Evolutionary conservation across 1,140 invertebrate genomes (phyloP), one percentile per base, ranked within the genome.

Genomic region (Drosophila sechellia): DNA sequence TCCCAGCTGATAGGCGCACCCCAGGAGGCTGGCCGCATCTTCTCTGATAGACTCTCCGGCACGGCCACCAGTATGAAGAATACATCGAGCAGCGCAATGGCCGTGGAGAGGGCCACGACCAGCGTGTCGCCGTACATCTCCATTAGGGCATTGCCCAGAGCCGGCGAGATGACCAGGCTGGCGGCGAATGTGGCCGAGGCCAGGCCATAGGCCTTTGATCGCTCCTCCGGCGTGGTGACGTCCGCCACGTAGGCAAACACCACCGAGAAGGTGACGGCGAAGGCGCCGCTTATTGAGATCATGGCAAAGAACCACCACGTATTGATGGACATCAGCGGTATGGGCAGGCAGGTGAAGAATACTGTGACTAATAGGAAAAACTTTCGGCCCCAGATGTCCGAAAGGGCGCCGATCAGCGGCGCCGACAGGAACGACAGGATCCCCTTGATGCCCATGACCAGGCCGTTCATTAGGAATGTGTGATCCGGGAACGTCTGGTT

Each of bases 291-390:
- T 92, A 99, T 98, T 83, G 97, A 98, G 93, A 99, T 98, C 96
- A 99, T 98, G 50, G 98, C 98, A 94, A 99, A 99, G 93, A 99
- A 99, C 98, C 98, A 99, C 97, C 98, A 99, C 52, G 98, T 98
- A 94, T 99, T 99, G 90, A 99, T 97, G 91, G 97, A 98, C 97
- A 99, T 99, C 54, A 99, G 94, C 54, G 99, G 99, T 92, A 99
- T 99, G 40, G 99, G 99, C 70, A 97, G 96, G 94, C 99, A 99
- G 5, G 99, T 99, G 93, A 99, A 99, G 93, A 99, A 98, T 77
- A 99, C 99, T 53, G 99, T 99, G 74, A 99, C 96, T 63, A 99
- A 94, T 55, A 99, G 95, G 93, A 99, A 99, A 92, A 99, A 97
- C 93, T 99, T 99, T 78, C 98, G 94, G 43, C 99, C 99, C 97